Evolutionary conservation across 2,888 invertebrate genomes (phyloP).

Genomic region (Terebella lapidaria): DNA sequence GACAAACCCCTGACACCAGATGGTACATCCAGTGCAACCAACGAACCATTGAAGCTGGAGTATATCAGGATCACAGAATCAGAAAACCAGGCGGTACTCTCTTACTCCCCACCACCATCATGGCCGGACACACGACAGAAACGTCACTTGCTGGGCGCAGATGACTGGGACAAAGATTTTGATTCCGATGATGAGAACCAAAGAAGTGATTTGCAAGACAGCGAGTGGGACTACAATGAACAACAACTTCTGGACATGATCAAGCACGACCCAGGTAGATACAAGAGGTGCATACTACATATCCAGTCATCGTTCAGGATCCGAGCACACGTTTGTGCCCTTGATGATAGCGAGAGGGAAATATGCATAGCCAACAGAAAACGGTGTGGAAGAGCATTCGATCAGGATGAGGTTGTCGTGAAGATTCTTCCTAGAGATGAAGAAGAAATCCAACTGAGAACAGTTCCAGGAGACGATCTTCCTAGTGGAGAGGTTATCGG

Average conservation of each 20-base stretch:
- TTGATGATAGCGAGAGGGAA: background rate
- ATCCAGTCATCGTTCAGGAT: constrained; percentile 19
- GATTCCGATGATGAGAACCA: constrained; percentile 19
- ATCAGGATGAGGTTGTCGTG: constrained; percentile 41
- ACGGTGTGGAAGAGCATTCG: constrained; percentile 35
- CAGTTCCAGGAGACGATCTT: constrained; percentile 10
- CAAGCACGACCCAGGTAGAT: constrained; percentile 27
- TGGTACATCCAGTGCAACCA: background rate
- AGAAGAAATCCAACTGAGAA: constrained; percentile 1
- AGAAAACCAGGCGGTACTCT: constrained; percentile 30
- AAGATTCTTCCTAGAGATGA: constrained; percentile 28
- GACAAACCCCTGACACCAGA: background rate
- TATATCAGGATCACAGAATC: constrained; percentile 28
- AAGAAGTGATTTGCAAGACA: constrained; percentile 4
- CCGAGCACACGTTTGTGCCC: constrained; percentile 20
- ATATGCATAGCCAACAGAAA: constrained; percentile 28
- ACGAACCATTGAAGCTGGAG: constrained; percentile 19
- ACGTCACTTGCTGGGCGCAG: constrained; percentile 14
- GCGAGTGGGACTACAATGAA: constrained; percentile 14
- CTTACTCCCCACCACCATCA: constrained; percentile 9
- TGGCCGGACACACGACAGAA: constrained; percentile 7
- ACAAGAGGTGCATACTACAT: constrained; percentile 32
- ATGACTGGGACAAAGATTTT: constrained; percentile 18
- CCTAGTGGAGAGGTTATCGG: constrained; percentile 36
- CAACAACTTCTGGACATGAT: constrained; percentile 25